A percentile compares a stretch with the other conserved stretches of the same genome.
Evolutionary conservation across 2,888 invertebrate species (phyloP).

Genomic region (Nomada ferruginata): DNA sequence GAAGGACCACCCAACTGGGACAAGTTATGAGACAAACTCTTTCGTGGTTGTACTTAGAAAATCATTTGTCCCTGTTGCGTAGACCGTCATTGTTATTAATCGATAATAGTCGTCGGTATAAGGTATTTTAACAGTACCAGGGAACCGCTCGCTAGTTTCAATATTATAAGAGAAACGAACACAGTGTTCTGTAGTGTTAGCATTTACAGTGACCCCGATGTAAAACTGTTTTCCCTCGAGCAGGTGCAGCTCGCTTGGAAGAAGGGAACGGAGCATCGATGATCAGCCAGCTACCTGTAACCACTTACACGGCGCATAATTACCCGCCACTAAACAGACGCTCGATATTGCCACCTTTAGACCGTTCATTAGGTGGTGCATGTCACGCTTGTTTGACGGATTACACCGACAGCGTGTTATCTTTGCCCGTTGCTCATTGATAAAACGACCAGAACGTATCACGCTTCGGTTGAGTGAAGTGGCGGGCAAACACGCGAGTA

Average conservation of each 20-base stretch:
- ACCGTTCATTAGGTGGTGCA: slow-evolving; percentile 18
- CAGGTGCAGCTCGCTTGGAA: not conserved
- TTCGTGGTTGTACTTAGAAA: no score
- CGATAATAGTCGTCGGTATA: no score
- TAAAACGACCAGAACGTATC: slow-evolving; percentile 54
- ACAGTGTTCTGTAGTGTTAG: no score
- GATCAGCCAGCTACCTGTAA: not conserved
- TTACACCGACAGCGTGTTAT: slow-evolving; percentile 48
- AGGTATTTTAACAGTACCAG: no score
- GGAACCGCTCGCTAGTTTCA: no score
- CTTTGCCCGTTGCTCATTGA: slow-evolving; percentile 51
- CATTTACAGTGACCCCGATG: no score
- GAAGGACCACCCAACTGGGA: no score
- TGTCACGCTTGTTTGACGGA: slow-evolving; percentile 49
- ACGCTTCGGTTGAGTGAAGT: slow-evolving; percentile 57
- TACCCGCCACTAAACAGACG: not conserved
- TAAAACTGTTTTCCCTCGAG: no score
- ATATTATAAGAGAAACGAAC: no score
- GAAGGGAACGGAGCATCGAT: not conserved
- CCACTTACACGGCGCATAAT: slow-evolving; percentile 4
- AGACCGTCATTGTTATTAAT: no score
- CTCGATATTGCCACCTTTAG: slow-evolving; percentile 21
- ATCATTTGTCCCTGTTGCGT: no score
- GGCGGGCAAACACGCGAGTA: slow-evolving; percentile 50
- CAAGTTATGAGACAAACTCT: no score